phyloP scores from a whole-genome alignment of 1,140 invertebrate species.

The Neomicropteryx cornuta region DNA sequence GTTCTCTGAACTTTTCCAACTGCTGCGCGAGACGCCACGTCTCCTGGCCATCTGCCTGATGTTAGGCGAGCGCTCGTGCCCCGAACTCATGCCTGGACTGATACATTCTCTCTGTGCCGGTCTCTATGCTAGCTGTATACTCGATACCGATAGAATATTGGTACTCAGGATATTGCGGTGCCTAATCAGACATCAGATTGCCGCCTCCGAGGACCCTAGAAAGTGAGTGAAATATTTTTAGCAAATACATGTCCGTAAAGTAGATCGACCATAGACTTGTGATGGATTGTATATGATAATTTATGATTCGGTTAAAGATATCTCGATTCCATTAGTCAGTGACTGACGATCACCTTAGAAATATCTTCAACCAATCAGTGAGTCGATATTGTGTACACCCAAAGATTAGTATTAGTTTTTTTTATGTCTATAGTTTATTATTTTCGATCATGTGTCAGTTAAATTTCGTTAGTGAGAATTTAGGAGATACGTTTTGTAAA shows the following conservation, averaged over 20 bases:
- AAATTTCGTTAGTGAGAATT: too few relatives aligned
- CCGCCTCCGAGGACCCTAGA: constrained; percentile 71
- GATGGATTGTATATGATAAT: constrained; percentile 5
- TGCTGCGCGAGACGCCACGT: constrained; percentile 67
- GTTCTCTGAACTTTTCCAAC: constrained; percentile 70
- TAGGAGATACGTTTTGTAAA: too few relatives aligned
- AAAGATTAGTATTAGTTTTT: too few relatives aligned
- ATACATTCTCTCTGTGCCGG: constrained; percentile 67
- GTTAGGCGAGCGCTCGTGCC: constrained; percentile 57
- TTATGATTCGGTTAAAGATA: not conserved
- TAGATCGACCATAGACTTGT: not conserved
- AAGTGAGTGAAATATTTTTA: constrained; percentile 32
- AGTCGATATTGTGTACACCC: too few relatives aligned
- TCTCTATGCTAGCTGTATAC: constrained; percentile 70
- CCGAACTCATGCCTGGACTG: constrained; percentile 51
- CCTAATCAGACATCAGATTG: constrained; percentile 74
- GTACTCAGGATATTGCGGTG: constrained; percentile 68
- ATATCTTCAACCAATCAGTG: too few relatives aligned
- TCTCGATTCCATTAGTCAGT: not conserved
- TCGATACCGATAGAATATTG: constrained; percentile 68
- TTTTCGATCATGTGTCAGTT: too few relatives aligned
- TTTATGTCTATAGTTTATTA: too few relatives aligned
- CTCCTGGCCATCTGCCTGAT: constrained; percentile 70
- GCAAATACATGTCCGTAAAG: not conserved
- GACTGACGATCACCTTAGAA: too few relatives aligned